A percentile compares a stretch with the other conserved stretches of the same genome.
Conservation (phyloP, 2,888 invertebrate genomes). For the Leptothorax acervorum region DNA sequence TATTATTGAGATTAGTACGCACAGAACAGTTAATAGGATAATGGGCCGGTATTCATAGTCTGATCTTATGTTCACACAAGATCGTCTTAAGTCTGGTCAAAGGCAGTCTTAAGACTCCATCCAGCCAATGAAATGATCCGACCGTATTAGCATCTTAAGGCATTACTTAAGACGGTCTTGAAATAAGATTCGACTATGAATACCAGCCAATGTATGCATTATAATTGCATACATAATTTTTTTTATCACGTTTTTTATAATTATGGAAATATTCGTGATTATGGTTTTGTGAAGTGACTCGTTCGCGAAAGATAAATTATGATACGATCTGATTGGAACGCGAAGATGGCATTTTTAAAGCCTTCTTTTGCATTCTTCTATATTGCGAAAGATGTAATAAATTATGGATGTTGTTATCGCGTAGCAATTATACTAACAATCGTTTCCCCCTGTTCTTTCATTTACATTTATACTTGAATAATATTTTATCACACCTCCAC, state of each 20-base stretch:
- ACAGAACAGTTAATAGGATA: not conserved
- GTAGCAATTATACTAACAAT: slow-evolving; percentile 17
- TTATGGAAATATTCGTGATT: not conserved
- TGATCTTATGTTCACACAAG: no score
- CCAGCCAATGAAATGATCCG: no score
- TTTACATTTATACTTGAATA: slow-evolving; percentile 25
- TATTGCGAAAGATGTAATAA: slow-evolving; percentile 17
- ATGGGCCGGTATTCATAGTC: not conserved
- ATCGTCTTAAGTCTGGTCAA: no score
- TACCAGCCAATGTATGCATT: not conserved
- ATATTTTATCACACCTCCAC: slow-evolving; percentile 14
- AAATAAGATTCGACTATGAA: no score
- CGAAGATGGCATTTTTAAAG: slow-evolving; percentile 21
- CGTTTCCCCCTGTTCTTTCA: not conserved
- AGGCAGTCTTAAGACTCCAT: no score
- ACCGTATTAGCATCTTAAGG: no score
- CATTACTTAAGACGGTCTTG: no score
- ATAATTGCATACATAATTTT: not conserved
- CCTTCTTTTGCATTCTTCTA: not conserved
- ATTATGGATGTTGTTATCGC: slow-evolving; percentile 21
- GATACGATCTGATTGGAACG: not conserved
- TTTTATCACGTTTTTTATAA: not conserved
- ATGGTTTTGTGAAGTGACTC: not conserved
- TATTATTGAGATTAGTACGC: not conserved
- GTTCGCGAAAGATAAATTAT: not conserved